Base-by-base conservation (phyloP, 2,888 invertebrate genomes). In the Pachliopta kotzebuea region DNA sequence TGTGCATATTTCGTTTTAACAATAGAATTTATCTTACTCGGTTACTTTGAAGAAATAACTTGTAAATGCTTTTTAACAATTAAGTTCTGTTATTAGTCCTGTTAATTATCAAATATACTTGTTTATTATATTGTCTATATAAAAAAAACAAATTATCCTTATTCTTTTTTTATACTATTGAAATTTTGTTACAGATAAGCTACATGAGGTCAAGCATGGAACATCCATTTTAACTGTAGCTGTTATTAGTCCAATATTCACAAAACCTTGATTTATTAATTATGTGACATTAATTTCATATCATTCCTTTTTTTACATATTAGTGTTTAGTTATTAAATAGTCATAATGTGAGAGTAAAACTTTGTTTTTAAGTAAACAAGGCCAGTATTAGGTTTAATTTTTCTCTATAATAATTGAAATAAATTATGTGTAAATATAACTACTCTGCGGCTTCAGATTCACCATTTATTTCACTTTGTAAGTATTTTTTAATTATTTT, bases 351-450 rank as follows among this genome's bases (percentile, higher is more conserved):
- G 62, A 66, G n/a, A 37, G 65, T 56, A 66, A 31, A 45, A 45
- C 55, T 55, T 56, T 59, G 31, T 66, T 57, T 55, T 55, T 17
- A 57, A 31, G 37, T 66, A 62, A 62, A 49, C 72, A 76, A 75
- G 83, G 84, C 84, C 85, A 84, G 83, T 84, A 84, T 73, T 79
- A 76, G 74, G 60, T 68, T 54, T 69, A 70, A 56, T 57, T 60
- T 57, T 45, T 66, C n/a, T 58, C 42, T 29, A 20, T 23, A 18
- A 49, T 20, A 1, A 23, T 58, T 45, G 49, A 7, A 54, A 4
- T 50, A 49, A 65, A 65, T 54, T 49, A 59, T 65, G 65, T 31
- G 49, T 65, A 50, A 62, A 55, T 59, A 11, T 62, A 20, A 50
- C 42, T 57, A 26, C 58, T 24, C 29, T 62, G 56, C 62, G 42